These are phyloP conservation scores for Spea multiplicata DNA, from an alignment of 2,113 vertebrate species.

Conservation along the genomic window DNA sequence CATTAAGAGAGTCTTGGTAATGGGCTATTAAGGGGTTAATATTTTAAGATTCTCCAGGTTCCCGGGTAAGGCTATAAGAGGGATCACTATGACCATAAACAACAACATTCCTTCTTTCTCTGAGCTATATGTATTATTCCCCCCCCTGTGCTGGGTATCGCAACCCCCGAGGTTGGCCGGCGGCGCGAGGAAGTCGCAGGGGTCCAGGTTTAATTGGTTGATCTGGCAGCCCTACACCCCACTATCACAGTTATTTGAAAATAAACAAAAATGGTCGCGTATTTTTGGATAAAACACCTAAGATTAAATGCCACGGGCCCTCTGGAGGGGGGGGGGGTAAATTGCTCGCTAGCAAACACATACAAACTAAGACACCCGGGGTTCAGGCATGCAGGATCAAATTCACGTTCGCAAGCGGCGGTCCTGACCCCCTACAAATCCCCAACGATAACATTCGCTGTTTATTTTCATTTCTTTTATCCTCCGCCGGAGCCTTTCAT, in stretches of 20 bases:
- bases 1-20: too few relatives aligned
- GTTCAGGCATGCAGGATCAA: conserved; percentile 26
- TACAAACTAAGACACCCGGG: conserved; percentile 21
- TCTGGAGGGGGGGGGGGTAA: conserved; percentile 22
- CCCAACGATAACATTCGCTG: background rate
- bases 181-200: too few relatives aligned
- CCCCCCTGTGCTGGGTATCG: too few relatives aligned
- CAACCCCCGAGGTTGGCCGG: too few relatives aligned
- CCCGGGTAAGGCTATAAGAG: too few relatives aligned
- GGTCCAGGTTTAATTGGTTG: too few relatives aligned
- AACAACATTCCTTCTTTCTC: too few relatives aligned
- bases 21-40: too few relatives aligned
- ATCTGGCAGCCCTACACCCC: background rate
- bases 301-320: background rate
- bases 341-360: conserved; percentile 24
- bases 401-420: conserved; percentile 3
- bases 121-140: too few relatives aligned
- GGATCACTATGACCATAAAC: too few relatives aligned
- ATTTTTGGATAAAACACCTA: background rate
- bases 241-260: background rate
- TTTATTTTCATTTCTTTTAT: conserved; percentile 32
- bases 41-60: too few relatives aligned
- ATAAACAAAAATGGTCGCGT: conserved; percentile 23
- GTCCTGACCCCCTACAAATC: background rate
- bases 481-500: background rate